Evolutionary conservation across 2,797 vertebrate species (phyloP), one percentile per base, ranked within the genome.

Genomic region (Babyrousa celebensis): DNA sequence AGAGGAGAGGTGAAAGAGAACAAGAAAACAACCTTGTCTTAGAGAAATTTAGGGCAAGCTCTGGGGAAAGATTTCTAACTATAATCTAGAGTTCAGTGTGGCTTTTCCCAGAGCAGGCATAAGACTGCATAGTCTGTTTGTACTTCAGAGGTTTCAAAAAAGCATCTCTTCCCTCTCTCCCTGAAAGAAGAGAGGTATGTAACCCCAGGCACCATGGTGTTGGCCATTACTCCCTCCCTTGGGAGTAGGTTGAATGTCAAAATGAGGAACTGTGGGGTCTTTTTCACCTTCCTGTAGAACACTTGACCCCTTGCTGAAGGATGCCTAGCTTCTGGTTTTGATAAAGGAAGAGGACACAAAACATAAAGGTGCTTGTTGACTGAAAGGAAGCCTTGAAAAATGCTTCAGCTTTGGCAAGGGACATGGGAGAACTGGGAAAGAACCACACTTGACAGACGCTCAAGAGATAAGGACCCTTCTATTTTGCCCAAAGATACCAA

Each of bases 381-480:
- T 74, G 52, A 89, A 84, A 20, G 23, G 52, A 80, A 83, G 71
- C 18, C 86, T 93, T 78, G 62, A 56, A 77, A 87, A 92, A 74
- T 68, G 48, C 54, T 83, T 79, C 32, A 32, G 32, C 62, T 52
- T 72, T 63, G 68, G 58, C 60, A 63, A 77, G 9, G 32, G 14
- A 43, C 18, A 12, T 12, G 40, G 21, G 23, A 79, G n/a, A 80
- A 77, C 4, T 36, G 56, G 62, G 40, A 75, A 88, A 85, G 56
- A 63, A 58, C 32, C 58, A 70, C 58, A 60, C 52, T 74, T 89
- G 75, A 58, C 67, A 89, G 75, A 96, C 78, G 77, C 72, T 87
- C 77, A 85, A 65, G 72, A 92, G 90, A 92, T 86, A 71, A 92
- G 89, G 21, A 20, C 54, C n/a, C 29, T 21, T 77, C 36, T 85